Evolutionary conservation across 2,113 vertebrate genomes (phyloP).

Genomic region (Corythoichthys intestinalis): DNA sequence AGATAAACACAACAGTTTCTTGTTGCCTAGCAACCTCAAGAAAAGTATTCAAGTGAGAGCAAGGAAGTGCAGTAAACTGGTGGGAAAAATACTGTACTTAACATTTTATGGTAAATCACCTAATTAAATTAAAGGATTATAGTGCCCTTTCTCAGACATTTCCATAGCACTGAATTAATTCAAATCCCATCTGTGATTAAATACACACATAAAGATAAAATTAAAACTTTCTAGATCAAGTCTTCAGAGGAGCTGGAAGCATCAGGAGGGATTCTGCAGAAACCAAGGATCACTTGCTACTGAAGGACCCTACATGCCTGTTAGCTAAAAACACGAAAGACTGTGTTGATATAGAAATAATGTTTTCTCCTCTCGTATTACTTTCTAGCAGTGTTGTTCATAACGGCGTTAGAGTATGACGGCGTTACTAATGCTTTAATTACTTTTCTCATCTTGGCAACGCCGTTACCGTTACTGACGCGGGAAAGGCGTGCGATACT

Average conservation of each 20-base stretch:
- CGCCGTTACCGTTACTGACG: too few species aligned
- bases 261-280: slow-evolving; percentile 40
- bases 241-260: slow-evolving; percentile 30
- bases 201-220: slow-evolving; percentile 10
- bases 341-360: background rate
- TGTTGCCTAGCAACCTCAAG: slow-evolving; percentile 66
- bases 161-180: slow-evolving; percentile 51
- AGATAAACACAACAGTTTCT: slow-evolving; percentile 49
- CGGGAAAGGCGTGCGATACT: too few species aligned
- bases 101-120: slow-evolving; percentile 57
- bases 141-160: slow-evolving; percentile 39
- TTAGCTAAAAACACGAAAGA: background rate
- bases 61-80: slow-evolving; percentile 20
- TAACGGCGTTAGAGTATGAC: too few species aligned
- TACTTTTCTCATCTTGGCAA: too few species aligned
- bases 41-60: slow-evolving; percentile 56
- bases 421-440: too few species aligned
- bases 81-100: slow-evolving; percentile 23
- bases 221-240: slow-evolving; percentile 47
- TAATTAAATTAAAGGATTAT: slow-evolving; percentile 73
- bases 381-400: too few species aligned
- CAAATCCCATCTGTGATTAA: slow-evolving; percentile 45
- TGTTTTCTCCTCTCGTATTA: too few species aligned
- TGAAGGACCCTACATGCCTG: slow-evolving; percentile 26
- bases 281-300: slow-evolving; percentile 52